Evolutionary conservation across 1,140 invertebrate species (phyloP), one percentile per base, ranked within the genome.

Genomic region (Drosophila dunni): DNA sequence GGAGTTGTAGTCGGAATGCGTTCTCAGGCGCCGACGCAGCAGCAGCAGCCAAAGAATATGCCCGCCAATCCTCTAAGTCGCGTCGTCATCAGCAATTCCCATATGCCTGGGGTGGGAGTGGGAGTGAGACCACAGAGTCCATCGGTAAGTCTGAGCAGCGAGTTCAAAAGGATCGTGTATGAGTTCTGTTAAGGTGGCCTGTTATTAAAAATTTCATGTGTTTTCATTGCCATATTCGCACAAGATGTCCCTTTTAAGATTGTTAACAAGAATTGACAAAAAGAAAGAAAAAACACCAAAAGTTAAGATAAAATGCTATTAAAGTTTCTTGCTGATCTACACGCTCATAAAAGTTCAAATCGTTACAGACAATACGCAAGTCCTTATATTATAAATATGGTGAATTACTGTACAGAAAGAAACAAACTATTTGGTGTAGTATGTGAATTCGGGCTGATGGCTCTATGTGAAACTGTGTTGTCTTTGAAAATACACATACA

Each of bases 1-100:
- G 96, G 96, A 93, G 96, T 98, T 75, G 96, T 98, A 90, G 94
- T 98, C 56, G 97, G 97, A 93, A 95, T 97, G 93, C 94, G 96
- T 74, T 95, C 96, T 36, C 94, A 88, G 69, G 62, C 72, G 54
- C 93, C 57, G 94, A 95, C 96, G 63, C 94, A 95, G 64, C 93
- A 94, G n/a, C 94, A 94, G n/a, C 94, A 94, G 65, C 95, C 96
- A 85, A 97, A 97, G 91, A 95, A 94, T 50, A 95, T 94, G 63
- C 95, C 95, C 77, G 94, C 94, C 66, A 94, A 96, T 38, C 94
- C 96, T 24, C 66, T 92, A 17, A 94, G 96, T 11, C 94, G 97
- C 71, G 95, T 97, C 68, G 96, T 98, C 70, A 95, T 97, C 79
- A 95, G 95, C 75, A 94, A 95, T 84, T 94, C 95, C 62, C 97